Base-by-base conservation (phyloP, 1,140 invertebrate genomes). In the Anastrepha obliqua region DNA sequence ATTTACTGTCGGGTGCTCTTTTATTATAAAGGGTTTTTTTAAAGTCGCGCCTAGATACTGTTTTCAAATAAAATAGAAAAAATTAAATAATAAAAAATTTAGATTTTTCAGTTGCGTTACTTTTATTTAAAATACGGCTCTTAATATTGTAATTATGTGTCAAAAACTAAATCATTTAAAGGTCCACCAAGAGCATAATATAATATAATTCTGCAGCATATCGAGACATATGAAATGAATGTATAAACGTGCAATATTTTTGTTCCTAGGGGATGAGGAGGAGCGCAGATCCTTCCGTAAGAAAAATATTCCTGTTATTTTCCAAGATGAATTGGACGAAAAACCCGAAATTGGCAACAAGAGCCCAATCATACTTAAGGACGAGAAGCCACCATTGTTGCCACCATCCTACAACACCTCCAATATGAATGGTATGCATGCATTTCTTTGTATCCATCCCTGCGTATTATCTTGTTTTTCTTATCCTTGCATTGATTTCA, bases 271-370 rank as follows among this genome's bases (percentile, higher is more conserved):
- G 29, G 95, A 97, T 89, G 97, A 97, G 89, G 97, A 97, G 90
- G 96, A 97, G 90, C 94, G 96, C 74, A 96, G 96, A 93, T 96
- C 95, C 86, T 98, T 98, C 94, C 95, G 97, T 9, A 97, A 96
- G 89, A 98, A 98, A 94, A 97, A 97, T 70, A 97, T 98, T 90
- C 98, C 98, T 1, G 97, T 99, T 7, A 99, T 99, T 89, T 98
- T 99, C 93, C 96, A 97, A 93, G 98, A 99, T 93, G 98, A 99
- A 92, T 94, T 98, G 15, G 97, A 98, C 89, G 98, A 99, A 90
- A 97, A 98, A 91, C 97, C 96, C 1, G 97, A 97, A 93, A 96
- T 97, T 55, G 96, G 96, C 51, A 97, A 98, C 90, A 98, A 98
- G 94, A 96, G 96, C 62, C 98, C 98, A 2, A 96, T 99, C 2